Base-by-base conservation (phyloP, 2,797 vertebrate species). In the Sciurus carolinensis region DNA sequence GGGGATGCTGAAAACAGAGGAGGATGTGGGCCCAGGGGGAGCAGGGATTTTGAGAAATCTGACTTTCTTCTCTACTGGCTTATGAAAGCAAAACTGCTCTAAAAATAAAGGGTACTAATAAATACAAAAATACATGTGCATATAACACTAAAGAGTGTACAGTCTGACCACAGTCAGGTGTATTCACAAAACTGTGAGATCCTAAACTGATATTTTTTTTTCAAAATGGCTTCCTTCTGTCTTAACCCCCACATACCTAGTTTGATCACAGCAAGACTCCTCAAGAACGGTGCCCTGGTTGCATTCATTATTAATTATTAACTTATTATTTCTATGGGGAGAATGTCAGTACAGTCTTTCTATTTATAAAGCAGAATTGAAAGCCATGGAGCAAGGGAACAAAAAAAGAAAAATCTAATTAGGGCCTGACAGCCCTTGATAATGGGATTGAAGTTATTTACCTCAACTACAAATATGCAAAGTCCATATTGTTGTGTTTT, bases 291-390 rank as follows among this genome's bases (percentile, higher is more conserved):
- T 20, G 39, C 57, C 17, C 9, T 7, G 30, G 22, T 52, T 87
- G 80, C 36, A 85, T 81, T 69, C 88, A 92, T 92, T 92, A 94
- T 95, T 97, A 96, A 94, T 91, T 69, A 93, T 47, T 93, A 91
- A 64, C 52, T 36, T 90, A 83, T 22, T 87, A 64, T 90, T 90
- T 87, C 90, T 93, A 9, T 26, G 14, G 57, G 85, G 92, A 96
- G 44, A 92, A 77, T 77, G 64, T 73, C 93, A 47, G 52, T 24
- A 44, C 20, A 57, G 50, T 26, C 36, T 66, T 83, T 86, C 93
- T 95, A 91, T 87, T 97, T 95, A 94, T 93, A 95, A 91, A 92
- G 76, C 67, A 90, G 87, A 91, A 85, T 24, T 81, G 92, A 85
- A 95, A 96, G 69, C 28, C 69, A 75, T 10, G 44, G 54, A 47